Evolutionary conservation across 2,888 invertebrate genomes (phyloP).

Genomic region (Drosophila merina): DNA sequence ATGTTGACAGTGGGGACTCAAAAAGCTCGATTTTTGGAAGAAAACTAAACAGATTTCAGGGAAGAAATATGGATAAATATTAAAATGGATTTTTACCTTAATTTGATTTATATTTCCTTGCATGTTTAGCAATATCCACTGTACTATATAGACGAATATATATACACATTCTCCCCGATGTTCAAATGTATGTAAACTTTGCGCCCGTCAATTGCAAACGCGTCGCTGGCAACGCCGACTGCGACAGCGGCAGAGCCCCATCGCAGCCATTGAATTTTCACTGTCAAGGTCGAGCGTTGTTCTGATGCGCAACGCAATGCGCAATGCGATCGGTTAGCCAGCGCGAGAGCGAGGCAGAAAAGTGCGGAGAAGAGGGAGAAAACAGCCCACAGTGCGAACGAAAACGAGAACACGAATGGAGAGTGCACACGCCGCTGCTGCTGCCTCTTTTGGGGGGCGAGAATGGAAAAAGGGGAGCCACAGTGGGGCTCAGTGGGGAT

Average conservation of each 20-base stretch:
- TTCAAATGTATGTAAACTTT: conserved; percentile 44
- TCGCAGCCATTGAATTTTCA: conserved; percentile 75
- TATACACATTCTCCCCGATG: neutral
- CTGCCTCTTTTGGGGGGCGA: conserved; percentile 3
- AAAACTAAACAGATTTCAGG: no score
- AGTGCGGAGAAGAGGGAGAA: conserved; percentile 5
- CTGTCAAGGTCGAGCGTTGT: conserved; percentile 83
- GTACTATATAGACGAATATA: neutral
- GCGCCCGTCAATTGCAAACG: conserved; percentile 78
- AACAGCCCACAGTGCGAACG: conserved; percentile 16
- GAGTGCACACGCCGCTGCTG: conserved; percentile 20
- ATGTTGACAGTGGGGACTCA: conserved; percentile 26
- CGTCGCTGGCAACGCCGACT: conserved; percentile 42
- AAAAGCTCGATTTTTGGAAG: neutral
- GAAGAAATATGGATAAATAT: no score
- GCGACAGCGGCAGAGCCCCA: conserved; percentile 32
- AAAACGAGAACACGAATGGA: conserved; percentile 36
- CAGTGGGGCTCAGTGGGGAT: conserved; percentile 7
- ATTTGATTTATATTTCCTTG: no score
- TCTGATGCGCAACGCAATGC: conserved; percentile 78
- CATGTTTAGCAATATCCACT: neutral
- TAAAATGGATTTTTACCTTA: no score
- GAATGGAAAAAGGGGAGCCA: conserved; percentile 5
- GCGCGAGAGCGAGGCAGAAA: conserved; percentile 1
- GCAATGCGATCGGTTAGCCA: conserved; percentile 54